phyloP scores from a whole-genome alignment of 2,113 vertebrate species.

The Antechinus stuartii region DNA sequence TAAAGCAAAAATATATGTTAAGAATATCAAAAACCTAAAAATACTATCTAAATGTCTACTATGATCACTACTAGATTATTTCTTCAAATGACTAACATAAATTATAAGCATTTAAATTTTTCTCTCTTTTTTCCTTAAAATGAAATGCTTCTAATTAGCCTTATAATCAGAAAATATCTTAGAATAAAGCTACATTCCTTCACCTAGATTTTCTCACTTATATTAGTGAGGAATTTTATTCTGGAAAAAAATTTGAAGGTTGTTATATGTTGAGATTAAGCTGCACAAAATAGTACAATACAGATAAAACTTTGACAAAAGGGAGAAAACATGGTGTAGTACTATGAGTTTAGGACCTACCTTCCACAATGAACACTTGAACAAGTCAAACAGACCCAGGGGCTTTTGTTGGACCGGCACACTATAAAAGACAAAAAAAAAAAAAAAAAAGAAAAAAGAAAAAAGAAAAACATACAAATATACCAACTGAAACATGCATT shows the following conservation, averaged over 20 bases:
- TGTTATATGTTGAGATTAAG: conserved; percentile 37
- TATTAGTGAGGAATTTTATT: neutral
- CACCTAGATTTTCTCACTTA: neutral
- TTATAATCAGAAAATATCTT: conserved; percentile 44
- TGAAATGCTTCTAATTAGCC: conserved; percentile 30
- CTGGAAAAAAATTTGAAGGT: neutral
- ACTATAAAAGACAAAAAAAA: conserved; percentile 83
- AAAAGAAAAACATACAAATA: conserved; percentile 65
- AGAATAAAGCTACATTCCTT: neutral
- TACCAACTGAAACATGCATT: conserved; percentile 63
- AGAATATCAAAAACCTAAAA: neutral
- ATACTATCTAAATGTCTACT: neutral
- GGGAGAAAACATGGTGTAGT: conserved; percentile 36
- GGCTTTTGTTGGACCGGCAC: conserved; percentile 98
- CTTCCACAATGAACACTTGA: conserved; percentile 97
- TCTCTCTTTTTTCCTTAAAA: conserved; percentile 8
- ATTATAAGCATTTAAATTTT: conserved; percentile 46
- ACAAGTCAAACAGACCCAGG: conserved; percentile 98
- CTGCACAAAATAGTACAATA: conserved; percentile 33
- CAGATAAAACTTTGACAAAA: conserved; percentile 39
- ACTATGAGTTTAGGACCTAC: conserved; percentile 82
- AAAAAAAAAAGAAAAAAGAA: conserved; percentile 55
- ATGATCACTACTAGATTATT: neutral
- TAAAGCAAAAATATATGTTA: neutral
- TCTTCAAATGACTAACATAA: neutral